Evolutionary conservation across 2,888 invertebrate species (phyloP).

Genomic region (Phortica magna): DNA sequence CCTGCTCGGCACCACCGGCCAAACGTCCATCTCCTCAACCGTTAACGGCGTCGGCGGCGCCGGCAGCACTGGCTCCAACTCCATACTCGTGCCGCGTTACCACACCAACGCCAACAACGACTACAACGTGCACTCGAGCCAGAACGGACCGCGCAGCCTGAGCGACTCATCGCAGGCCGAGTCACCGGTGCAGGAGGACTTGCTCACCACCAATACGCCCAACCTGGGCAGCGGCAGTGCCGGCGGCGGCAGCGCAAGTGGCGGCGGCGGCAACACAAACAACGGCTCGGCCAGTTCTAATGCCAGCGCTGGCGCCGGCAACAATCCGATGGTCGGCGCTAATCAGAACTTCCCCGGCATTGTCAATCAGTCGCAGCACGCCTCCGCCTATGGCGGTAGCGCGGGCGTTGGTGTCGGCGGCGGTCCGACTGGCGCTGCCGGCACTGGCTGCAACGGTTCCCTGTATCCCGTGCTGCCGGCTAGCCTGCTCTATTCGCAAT

Average conservation of each 20-base stretch:
- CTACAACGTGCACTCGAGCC: constrained; percentile 80
- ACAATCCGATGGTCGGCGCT: constrained; percentile 66
- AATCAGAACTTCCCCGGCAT: constrained; percentile 79
- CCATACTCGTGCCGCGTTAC: constrained; percentile 84
- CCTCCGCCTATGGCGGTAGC: constrained; percentile 75
- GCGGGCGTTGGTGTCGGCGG: constrained; percentile 75
- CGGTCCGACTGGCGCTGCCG: constrained; percentile 57
- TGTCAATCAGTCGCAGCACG: constrained; percentile 80
- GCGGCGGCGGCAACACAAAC: constrained; percentile 76
- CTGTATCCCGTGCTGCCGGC: constrained; percentile 88
- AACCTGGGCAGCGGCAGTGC: constrained; percentile 81
- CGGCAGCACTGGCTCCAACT: constrained; percentile 61
- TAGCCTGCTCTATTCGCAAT: constrained; percentile 89
- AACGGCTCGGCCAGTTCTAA: constrained; percentile 52
- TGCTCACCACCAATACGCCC: constrained; percentile 83
- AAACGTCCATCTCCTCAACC: constrained; percentile 77
- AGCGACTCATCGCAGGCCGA: constrained; percentile 91
- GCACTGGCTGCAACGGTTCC: constrained; percentile 84
- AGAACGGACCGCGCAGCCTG: constrained; percentile 86
- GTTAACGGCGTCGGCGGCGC: constrained; percentile 70
- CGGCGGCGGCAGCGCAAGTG: constrained; percentile 63
- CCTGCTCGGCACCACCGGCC: constrained; percentile 76
- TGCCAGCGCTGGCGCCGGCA: constrained; percentile 57
- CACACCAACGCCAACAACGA: constrained; percentile 82
- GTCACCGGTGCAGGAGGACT: constrained; percentile 89